Conservation (phyloP, 2,888 invertebrate species). For the Trichogramma evanescens region DNA sequence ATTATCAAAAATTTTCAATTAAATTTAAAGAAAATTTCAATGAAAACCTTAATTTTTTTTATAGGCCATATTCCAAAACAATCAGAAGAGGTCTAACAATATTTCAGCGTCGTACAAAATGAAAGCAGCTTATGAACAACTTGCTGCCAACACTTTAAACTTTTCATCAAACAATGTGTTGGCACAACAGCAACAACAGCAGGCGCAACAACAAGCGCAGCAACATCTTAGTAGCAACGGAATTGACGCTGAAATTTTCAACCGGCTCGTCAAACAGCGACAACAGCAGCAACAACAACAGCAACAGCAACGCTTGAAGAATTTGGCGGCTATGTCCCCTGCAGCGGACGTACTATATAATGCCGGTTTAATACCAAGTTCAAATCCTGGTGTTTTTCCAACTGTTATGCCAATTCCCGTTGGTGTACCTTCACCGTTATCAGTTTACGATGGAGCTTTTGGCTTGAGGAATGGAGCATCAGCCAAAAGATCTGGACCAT, state of each 20-base stretch:
- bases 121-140: conserved; percentile 33
- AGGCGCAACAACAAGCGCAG: conserved; percentile 24
- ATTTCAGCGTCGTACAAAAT: conserved; percentile 33
- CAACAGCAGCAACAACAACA: conserved; percentile 23
- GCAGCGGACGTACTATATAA: conserved; percentile 39
- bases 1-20: not conserved
- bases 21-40: not conserved
- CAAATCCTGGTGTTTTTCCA: conserved; percentile 32
- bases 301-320: conserved; percentile 23
- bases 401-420: conserved; percentile 39
- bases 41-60: not conserved
- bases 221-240: conserved; percentile 7
- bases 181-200: conserved; percentile 29
- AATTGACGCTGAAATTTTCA: conserved; percentile 36
- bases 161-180: conserved; percentile 31
- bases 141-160: conserved; percentile 28
- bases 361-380: conserved; percentile 33
- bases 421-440: conserved; percentile 35
- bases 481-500: conserved; percentile 50
- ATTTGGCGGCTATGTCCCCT: conserved; percentile 30
- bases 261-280: conserved; percentile 38
- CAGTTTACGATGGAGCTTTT: conserved; percentile 35
- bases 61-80: conserved; percentile 30
- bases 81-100: conserved; percentile 31
- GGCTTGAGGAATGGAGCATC: conserved; percentile 33